These are phyloP conservation scores for Collichthys lucidus DNA, from an alignment of 2,113 vertebrate species.

Conservation along the genomic window DNA sequence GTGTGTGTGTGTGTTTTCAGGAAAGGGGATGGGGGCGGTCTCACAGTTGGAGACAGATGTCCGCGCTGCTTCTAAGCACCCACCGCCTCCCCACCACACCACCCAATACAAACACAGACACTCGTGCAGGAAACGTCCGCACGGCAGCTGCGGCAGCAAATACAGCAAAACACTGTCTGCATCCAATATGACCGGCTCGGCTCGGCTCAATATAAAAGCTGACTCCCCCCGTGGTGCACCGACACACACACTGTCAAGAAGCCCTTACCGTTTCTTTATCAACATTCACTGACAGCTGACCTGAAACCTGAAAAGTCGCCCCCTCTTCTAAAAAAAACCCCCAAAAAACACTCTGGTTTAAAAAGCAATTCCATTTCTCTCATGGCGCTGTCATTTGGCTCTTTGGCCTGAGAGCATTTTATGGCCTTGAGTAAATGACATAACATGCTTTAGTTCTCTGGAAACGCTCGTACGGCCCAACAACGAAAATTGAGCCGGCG, in stretches of 20 bases:
- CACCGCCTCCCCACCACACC: conserved; percentile 15
- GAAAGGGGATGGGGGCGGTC: conserved; percentile 23
- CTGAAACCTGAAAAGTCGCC: too few relatives aligned
- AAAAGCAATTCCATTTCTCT: conserved; percentile 47
- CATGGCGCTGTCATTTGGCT: conserved; percentile 15
- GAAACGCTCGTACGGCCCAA: conserved; percentile 29
- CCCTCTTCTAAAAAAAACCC: background rate
- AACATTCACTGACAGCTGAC: conserved; percentile 26
- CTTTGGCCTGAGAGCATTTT: conserved; percentile 41
- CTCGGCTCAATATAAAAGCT: conserved; percentile 43
- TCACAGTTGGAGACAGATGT: conserved; percentile 77
- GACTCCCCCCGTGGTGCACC: background rate
- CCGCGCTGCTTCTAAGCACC: conserved; percentile 54
- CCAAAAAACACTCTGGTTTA: background rate
- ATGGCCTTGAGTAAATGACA: conserved; percentile 51
- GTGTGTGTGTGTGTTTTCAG: background rate
- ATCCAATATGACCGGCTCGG: conserved; percentile 38
- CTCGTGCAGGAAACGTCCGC: conserved; percentile 14
- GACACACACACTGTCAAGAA: conserved; percentile 25
- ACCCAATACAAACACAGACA: conserved; percentile 64
- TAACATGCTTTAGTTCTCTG: conserved; percentile 40
- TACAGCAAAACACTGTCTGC: conserved; percentile 50
- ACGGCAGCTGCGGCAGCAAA: conserved; percentile 70
- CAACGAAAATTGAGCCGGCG: conserved; percentile 29
- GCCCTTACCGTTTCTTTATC: conserved; percentile 22